Conservation (phyloP, 2,797 vertebrate genomes). For the Pelodytes ibericus region DNA sequence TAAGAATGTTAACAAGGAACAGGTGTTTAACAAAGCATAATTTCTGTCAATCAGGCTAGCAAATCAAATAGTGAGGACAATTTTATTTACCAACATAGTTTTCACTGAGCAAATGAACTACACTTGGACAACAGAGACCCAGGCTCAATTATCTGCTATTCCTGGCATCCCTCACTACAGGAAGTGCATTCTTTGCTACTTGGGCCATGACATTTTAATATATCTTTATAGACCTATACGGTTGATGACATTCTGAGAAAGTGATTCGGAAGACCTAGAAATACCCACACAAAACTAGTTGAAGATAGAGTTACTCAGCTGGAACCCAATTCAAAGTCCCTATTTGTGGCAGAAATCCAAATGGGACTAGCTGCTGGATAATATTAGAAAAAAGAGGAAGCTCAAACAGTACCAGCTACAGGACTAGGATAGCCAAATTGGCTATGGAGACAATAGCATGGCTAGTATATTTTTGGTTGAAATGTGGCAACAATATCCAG, state of each 20-base stretch:
- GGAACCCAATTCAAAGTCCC: background rate
- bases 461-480: too few relatives aligned
- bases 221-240: background rate
- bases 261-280: background rate
- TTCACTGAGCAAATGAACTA: background rate
- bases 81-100: background rate
- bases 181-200: background rate
- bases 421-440: too few relatives aligned
- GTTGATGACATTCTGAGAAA: background rate
- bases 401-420: too few relatives aligned
- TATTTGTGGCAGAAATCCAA: background rate
- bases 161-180: background rate
- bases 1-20: background rate
- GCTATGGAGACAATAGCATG: too few relatives aligned
- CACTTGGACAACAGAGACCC: conserved; percentile 1
- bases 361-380: background rate
- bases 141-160: background rate
- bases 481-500: too few relatives aligned
- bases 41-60: background rate
- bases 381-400: too few relatives aligned
- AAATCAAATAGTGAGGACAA: background rate
- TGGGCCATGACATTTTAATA: background rate
- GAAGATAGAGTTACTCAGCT: background rate
- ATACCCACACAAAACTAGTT: background rate
- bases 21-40: background rate